phyloP scores from a whole-genome alignment of 2,888 invertebrate species.

The Oeneis ivallda region DNA sequence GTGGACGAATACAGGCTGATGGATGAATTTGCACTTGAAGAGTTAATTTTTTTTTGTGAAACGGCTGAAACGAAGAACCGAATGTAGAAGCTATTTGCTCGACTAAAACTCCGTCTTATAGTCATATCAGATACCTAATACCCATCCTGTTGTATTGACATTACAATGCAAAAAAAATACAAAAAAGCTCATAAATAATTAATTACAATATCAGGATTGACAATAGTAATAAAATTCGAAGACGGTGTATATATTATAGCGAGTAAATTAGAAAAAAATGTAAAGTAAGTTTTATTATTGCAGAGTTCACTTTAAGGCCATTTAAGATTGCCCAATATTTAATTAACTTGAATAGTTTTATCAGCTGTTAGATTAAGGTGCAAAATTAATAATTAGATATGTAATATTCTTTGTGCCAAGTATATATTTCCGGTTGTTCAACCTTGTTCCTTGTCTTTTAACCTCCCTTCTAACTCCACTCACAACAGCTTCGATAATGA shows the following conservation, averaged over 20 bases:
- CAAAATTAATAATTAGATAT: neutral
- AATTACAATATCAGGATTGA: neutral
- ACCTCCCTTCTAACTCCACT: too few species aligned
- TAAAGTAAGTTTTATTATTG: neutral
- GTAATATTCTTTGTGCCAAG: neutral
- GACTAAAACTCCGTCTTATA: too few species aligned
- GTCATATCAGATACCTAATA: neutral
- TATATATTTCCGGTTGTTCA: neutral
- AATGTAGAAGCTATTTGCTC: too few species aligned
- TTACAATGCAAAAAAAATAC: neutral
- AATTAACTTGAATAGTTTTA: neutral
- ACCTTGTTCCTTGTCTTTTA: neutral
- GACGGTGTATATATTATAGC: neutral
- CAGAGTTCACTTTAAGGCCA: neutral
- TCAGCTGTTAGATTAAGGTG: neutral
- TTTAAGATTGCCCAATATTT: conserved; percentile 2
- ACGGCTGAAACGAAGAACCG: too few species aligned
- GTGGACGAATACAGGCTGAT: too few species aligned
- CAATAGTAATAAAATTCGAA: neutral
- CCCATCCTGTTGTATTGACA: neutral
- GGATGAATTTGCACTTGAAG: too few species aligned
- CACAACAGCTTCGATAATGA: too few species aligned
- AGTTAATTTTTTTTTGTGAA: too few species aligned
- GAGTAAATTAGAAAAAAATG: neutral
- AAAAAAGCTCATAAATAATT: neutral